Conservation (phyloP, 2,888 invertebrate genomes). For the Plagodis dolabraria region DNA sequence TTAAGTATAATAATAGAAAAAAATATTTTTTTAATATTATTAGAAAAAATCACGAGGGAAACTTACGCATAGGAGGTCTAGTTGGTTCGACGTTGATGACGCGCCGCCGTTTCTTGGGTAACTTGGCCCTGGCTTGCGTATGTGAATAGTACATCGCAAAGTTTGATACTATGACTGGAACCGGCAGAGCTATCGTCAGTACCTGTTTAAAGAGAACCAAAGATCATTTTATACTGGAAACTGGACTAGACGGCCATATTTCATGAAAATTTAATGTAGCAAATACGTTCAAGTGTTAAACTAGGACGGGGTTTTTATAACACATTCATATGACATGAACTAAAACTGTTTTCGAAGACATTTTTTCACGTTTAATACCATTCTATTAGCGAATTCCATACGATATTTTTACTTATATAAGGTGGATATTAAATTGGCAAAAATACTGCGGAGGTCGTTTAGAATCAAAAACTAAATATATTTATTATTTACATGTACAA, state of each 20-base stretch:
- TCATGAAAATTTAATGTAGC: conserved; percentile 37
- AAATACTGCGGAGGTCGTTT: too few species aligned
- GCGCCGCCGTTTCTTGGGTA: conserved; percentile 98
- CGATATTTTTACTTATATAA: too few species aligned
- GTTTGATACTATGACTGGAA: conserved; percentile 99
- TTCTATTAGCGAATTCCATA: too few species aligned
- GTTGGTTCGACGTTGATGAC: conserved; percentile 98
- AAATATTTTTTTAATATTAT: neutral
- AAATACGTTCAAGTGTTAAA: conserved; percentile 36
- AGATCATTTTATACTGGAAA: conserved; percentile 25
- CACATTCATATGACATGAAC: conserved; percentile 28
- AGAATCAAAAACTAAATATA: too few species aligned
- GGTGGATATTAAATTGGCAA: too few species aligned
- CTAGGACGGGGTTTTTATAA: conserved; percentile 31
- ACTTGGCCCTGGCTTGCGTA: conserved; percentile 98
- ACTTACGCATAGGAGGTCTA: conserved; percentile 86
- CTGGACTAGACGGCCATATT: conserved; percentile 28
- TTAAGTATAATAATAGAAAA: too few species aligned
- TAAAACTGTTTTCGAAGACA: conserved; percentile 21
- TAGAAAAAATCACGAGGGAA: neutral
- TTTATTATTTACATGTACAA: too few species aligned
- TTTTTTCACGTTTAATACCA: neutral
- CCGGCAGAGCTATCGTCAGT: conserved; percentile 98
- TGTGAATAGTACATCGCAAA: conserved; percentile 98
- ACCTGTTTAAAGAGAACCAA: conserved; percentile 56